Conservation (phyloP, 2,113 vertebrate species). For the Peromyscus polionotus region DNA sequence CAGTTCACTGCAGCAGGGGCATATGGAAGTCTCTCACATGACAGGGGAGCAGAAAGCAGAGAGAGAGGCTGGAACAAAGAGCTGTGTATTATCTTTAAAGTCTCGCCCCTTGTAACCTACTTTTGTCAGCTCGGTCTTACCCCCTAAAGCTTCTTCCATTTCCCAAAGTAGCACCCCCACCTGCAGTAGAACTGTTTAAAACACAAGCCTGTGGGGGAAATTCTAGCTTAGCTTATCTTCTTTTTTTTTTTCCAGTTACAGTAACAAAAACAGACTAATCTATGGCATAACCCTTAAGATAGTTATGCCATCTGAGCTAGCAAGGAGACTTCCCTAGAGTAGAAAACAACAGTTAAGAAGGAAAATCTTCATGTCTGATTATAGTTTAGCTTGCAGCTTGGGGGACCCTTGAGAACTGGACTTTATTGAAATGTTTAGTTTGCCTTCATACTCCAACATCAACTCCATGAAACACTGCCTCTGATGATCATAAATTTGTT, state of each 20-base stretch:
- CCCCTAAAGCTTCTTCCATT: neutral
- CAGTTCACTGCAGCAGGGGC: too few relatives aligned
- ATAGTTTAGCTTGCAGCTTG: neutral
- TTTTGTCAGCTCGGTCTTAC: neutral
- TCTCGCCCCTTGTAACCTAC: neutral
- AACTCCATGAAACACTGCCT: neutral
- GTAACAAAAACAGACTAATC: neutral
- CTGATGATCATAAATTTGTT: neutral
- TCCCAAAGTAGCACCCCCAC: neutral
- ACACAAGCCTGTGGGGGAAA: neutral
- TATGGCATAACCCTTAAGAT: neutral
- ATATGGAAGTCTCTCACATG: neutral
- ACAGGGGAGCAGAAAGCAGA: too few relatives aligned
- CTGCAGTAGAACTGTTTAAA: neutral
- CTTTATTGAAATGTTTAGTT: neutral
- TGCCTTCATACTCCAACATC: constrained; percentile 2
- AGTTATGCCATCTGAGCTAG: neutral
- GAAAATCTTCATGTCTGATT: neutral
- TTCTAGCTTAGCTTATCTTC: neutral
- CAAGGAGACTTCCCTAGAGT: neutral
- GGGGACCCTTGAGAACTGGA: neutral
- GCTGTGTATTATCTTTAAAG: neutral
- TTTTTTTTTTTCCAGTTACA: neutral
- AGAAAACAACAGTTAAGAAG: neutral
- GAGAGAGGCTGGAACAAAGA: neutral